Conservation (phyloP, 2,888 invertebrate genomes). For the Subacronicta megacephala region DNA sequence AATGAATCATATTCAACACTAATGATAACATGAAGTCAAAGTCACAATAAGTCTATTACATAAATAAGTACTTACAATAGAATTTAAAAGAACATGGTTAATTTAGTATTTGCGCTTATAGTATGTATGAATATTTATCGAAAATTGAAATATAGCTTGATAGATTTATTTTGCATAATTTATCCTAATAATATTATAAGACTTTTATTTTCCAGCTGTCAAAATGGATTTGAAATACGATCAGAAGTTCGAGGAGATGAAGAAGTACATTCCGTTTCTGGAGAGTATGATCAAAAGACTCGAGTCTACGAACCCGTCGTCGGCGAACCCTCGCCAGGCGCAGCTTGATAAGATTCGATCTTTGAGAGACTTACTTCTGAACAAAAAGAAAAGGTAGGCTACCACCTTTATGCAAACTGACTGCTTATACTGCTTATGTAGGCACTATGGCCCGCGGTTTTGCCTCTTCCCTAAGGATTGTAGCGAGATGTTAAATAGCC, state of each 20-base stretch:
- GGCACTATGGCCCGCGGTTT: too few relatives aligned
- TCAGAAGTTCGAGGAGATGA: constrained; percentile 91
- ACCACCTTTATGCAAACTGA: not conserved
- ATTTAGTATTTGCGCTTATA: constrained; percentile 17
- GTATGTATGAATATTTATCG: not conserved
- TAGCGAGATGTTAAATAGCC: too few relatives aligned
- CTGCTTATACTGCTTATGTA: too few relatives aligned
- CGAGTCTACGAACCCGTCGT: constrained; percentile 83
- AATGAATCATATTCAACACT: too few relatives aligned
- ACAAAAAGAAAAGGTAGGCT: constrained; percentile 90
- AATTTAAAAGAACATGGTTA: too few relatives aligned
- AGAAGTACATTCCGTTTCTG: constrained; percentile 93
- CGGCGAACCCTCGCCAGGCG: constrained; percentile 87
- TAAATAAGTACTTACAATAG: not conserved
- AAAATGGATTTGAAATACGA: constrained; percentile 88
- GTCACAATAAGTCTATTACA: not conserved
- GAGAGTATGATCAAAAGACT: constrained; percentile 92
- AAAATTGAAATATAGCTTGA: constrained; percentile 20
- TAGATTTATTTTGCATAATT: not conserved
- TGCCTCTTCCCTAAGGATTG: too few relatives aligned
- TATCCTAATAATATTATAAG: not conserved
- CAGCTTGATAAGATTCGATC: constrained; percentile 91
- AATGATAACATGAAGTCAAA: too few relatives aligned
- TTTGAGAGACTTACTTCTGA: constrained; percentile 90
- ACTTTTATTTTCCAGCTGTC: constrained; percentile 64